Conservation (phyloP, 2,888 invertebrate species). For the Drosophila picticornis region DNA sequence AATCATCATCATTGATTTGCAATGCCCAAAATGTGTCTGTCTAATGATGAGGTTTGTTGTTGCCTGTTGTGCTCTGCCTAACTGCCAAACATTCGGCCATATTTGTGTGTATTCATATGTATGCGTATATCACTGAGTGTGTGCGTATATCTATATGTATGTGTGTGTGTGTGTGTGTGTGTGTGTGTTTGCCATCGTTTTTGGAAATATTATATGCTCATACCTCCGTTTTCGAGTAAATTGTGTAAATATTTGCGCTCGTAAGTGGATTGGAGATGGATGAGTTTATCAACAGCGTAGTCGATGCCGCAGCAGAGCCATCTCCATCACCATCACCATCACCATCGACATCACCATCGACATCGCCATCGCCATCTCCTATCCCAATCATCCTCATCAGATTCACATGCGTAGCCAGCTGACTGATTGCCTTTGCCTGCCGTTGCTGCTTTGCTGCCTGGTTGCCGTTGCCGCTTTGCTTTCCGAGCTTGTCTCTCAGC, state of each 20-base stretch:
- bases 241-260: conserved; percentile 84
- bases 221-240: conserved; percentile 81
- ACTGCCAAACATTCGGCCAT: conserved; percentile 71
- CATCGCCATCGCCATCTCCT: neutral
- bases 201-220: conserved; percentile 83
- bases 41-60: conserved; percentile 67
- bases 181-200: conserved; percentile 79
- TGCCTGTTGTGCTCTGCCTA: conserved; percentile 76
- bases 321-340: conserved; percentile 34
- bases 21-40: conserved; percentile 71
- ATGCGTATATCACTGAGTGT: conserved; percentile 31
- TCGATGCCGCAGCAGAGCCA: conserved; percentile 59
- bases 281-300: conserved; percentile 83
- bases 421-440: conserved; percentile 68
- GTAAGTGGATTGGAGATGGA: conserved; percentile 85
- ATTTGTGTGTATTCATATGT: conserved; percentile 25
- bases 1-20: conserved; percentile 72
- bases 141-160: conserved; percentile 19
- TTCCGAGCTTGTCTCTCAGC: conserved; percentile 14
- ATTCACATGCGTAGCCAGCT: conserved; percentile 65
- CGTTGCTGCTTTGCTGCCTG: conserved; percentile 37
- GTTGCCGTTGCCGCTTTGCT: conserved; percentile 36
- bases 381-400: conserved; percentile 34
- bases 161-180: conserved; percentile 34
- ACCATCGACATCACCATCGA: neutral